Conservation (phyloP, 2,797 vertebrate species). For the Eptatretus atami region DNA sequence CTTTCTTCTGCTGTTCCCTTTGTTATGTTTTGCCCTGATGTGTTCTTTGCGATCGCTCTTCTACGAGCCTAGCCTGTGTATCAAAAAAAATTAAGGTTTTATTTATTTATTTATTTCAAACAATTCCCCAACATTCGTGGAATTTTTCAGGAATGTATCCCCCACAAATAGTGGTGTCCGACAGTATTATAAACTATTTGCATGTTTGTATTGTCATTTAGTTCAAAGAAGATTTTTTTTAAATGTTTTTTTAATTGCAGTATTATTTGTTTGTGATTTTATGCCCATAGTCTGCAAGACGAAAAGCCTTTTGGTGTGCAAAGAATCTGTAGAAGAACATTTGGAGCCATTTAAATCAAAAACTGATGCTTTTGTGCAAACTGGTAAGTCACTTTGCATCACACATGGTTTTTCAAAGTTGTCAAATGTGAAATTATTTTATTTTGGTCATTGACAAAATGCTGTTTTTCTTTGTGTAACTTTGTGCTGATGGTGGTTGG, state of each 20-base stretch:
- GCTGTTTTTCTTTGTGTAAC: background rate
- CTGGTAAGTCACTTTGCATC: constrained; percentile 24
- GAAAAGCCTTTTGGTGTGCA: constrained; percentile 59
- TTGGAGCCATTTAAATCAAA: constrained; percentile 74
- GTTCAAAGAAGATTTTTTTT: background rate
- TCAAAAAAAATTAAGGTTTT: too few relatives aligned
- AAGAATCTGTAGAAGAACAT: constrained; percentile 40
- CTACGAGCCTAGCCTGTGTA: too few relatives aligned
- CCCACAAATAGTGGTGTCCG: too few relatives aligned
- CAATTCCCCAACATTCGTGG: too few relatives aligned
- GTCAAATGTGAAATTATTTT: background rate
- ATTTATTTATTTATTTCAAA: too few relatives aligned
- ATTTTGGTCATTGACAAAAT: background rate
- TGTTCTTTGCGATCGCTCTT: too few relatives aligned
- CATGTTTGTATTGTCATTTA: background rate
- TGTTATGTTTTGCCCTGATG: too few relatives aligned
- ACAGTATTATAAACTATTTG: too few relatives aligned
- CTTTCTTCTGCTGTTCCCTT: too few relatives aligned
- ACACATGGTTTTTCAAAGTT: background rate
- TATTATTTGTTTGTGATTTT: constrained; percentile 10
- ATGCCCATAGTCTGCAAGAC: constrained; percentile 35
- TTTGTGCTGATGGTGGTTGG: constrained; percentile 2
- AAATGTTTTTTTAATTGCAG: background rate
- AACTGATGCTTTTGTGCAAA: constrained; percentile 54
- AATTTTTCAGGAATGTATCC: too few relatives aligned